These are phyloP conservation scores for Phaedon cochleariae DNA, from an alignment of 2,888 invertebrate genomes.

Conservation along the genomic window DNA sequence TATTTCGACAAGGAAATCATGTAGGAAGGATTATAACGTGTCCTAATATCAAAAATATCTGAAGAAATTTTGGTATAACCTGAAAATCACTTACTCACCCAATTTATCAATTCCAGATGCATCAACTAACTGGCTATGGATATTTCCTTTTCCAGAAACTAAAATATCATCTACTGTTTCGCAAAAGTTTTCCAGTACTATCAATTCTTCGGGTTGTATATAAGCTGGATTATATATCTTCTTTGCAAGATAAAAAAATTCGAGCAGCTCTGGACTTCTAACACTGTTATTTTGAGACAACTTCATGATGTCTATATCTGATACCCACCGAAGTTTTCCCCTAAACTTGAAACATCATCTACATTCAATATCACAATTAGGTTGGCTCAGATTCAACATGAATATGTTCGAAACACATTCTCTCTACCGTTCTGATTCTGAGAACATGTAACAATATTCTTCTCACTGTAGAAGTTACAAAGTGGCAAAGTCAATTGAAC, in stretches of 20 bases:
- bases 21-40: no score
- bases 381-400: no score
- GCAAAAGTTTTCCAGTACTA: slow-evolving; percentile 45
- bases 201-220: slow-evolving; percentile 43
- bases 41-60: no score
- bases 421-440: no score
- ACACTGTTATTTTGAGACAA: slow-evolving; percentile 44
- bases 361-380: no score
- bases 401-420: no score
- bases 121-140: slow-evolving; percentile 51
- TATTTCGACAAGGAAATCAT: no score
- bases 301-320: slow-evolving; percentile 49
- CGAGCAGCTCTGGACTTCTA: slow-evolving; percentile 54
- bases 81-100: slow-evolving; percentile 35
- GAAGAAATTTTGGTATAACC: no score
- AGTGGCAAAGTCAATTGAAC: no score
- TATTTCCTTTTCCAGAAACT: slow-evolving; percentile 45
- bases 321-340: slow-evolving; percentile 55
- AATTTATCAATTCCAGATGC: slow-evolving; percentile 51
- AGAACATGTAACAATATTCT: no score
- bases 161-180: slow-evolving; percentile 52
- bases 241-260: slow-evolving; percentile 32
- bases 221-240: slow-evolving; percentile 28
- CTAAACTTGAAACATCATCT: slow-evolving; percentile 53
- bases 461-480: no score